A percentile compares a stretch with the other conserved stretches of the same genome.
These are phyloP conservation scores for Crematogaster levior DNA, from an alignment of 2,888 invertebrate genomes.

Conservation along the genomic window DNA sequence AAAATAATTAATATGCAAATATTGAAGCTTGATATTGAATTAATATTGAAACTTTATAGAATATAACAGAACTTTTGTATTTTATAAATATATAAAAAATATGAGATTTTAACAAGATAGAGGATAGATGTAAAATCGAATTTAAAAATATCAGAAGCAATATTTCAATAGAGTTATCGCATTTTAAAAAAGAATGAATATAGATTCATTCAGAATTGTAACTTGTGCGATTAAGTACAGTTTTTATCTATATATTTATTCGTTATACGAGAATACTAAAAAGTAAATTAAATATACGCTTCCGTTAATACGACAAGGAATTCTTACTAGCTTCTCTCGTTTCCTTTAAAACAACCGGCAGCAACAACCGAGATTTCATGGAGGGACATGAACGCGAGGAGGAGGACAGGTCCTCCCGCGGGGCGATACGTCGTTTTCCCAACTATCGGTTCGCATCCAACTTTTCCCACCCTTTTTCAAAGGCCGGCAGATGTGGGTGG, in stretches of 20 bases:
- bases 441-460: constrained; percentile 74
- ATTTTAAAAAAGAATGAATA: neutral
- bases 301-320: neutral
- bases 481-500: constrained; percentile 62
- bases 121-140: too few species aligned
- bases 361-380: constrained; percentile 56
- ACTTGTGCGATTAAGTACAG: neutral
- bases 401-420: constrained; percentile 74
- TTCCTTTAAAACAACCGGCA: constrained; percentile 25
- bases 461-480: constrained; percentile 64
- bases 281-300: neutral
- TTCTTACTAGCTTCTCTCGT: constrained; percentile 3
- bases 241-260: neutral
- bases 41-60: too few species aligned
- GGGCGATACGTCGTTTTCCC: constrained; percentile 76
- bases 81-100: neutral
- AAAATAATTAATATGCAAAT: neutral
- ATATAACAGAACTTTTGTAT: too few species aligned
- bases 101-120: neutral
- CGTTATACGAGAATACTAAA: neutral
- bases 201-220: neutral
- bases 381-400: constrained; percentile 42
- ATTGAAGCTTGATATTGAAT: too few species aligned
- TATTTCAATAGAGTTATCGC: neutral
- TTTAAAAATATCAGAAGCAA: neutral